Conservation (phyloP, 2,888 invertebrate species). For the Abrostola triplasia region DNA sequence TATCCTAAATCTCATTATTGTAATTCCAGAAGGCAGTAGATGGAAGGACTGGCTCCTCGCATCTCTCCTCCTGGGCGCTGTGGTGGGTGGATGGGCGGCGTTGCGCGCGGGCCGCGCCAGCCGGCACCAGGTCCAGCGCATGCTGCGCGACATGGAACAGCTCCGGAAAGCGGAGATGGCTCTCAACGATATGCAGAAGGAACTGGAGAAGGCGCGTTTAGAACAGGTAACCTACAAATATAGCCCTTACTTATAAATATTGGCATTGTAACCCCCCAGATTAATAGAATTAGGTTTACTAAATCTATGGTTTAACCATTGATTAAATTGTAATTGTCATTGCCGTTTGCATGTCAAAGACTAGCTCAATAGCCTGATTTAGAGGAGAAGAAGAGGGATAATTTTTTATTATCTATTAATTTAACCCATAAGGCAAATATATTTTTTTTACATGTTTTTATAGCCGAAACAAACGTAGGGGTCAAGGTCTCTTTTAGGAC, state of each 20-base stretch:
- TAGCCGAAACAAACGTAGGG: too few species aligned
- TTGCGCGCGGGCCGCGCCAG: conserved; percentile 96
- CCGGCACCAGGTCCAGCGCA: conserved; percentile 94
- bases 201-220: conserved; percentile 94
- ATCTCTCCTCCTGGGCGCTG: conserved; percentile 93
- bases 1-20: conserved; percentile 24
- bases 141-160: conserved; percentile 98
- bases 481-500: too few species aligned
- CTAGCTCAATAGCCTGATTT: too few species aligned
- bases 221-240: conserved; percentile 87
- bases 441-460: too few species aligned
- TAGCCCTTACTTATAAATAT: not conserved
- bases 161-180: conserved; percentile 96
- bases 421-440: too few species aligned
- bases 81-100: conserved; percentile 97
- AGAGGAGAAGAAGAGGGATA: too few species aligned
- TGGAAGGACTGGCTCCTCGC: conserved; percentile 97
- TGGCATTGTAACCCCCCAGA: too few species aligned
- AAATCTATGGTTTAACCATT: too few species aligned
- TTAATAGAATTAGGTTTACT: too few species aligned
- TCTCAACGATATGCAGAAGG: conserved; percentile 94
- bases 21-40: conserved; percentile 90
- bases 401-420: too few species aligned
- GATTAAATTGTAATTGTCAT: not conserved
- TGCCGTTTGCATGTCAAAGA: conserved; percentile 6